Base-by-base conservation (phyloP, 1,140 invertebrate species). In the Microplitis mediator region DNA sequence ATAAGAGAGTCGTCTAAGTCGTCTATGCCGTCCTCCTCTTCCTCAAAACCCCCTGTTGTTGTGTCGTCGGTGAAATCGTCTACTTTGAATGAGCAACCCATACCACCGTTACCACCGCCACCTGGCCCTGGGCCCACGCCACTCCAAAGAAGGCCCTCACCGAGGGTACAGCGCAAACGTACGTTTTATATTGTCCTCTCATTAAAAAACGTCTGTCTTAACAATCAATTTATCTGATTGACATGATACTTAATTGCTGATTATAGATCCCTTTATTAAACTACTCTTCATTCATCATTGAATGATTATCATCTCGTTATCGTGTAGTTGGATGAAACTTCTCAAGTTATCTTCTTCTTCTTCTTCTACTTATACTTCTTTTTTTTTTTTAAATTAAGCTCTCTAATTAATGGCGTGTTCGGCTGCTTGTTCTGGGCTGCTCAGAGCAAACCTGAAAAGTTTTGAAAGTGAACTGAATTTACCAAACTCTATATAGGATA, bases 101-200 rank as follows among this genome's bases (percentile, higher is more conserved):
- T 79, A 74, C 75, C 81, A 61, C 77, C 81, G 69, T 80, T 85
- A 80, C 79, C 81, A 71, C 81, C 83, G 76, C 78, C 82, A 77
- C 80, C 83, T 63, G 79, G 77, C 61, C 77, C 81, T 79, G 79
- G 78, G 78, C 74, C 81, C 77, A 78, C 78, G 77, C 78, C 77
- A 64, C 78, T 84, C 75, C 81, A 83, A 78, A 73, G 69, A 72
- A 84, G 77, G 79, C 75, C 80, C 78, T 74, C 75, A 51, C 77
- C 79, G 62, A 82, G 80, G 79, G 78, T 74, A 76, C 81, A 84
- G 69, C 81, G 80, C 71, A 84, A 85, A 85, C 78, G 83, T 85
- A 85, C 76, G 83, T 85, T 77, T 75, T 71, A 74, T 68, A 39
- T 79, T 77, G 77, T 71, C 71, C 74, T 78, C 74, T 79, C 73